Conservation (phyloP, 2,888 invertebrate species). For the Dryobotodes eremita region DNA sequence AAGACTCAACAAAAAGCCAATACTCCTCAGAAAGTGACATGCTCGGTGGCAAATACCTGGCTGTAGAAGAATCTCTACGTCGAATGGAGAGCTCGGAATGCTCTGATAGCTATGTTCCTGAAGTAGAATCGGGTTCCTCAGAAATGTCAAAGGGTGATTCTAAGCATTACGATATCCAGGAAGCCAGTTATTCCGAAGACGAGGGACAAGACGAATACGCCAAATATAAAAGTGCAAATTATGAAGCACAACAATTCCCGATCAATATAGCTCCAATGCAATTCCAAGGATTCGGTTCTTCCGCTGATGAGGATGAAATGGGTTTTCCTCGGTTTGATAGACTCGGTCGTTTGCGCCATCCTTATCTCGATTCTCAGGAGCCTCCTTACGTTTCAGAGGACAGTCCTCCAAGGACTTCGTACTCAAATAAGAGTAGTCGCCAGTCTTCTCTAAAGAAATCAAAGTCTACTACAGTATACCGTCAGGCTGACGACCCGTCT, state of each 20-base stretch:
- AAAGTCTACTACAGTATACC: conserved; percentile 81
- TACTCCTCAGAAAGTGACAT: conserved; percentile 89
- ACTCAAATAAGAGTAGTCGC: conserved; percentile 88
- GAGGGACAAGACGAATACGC: conserved; percentile 89
- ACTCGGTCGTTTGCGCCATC: conserved; percentile 89
- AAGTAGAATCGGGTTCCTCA: conserved; percentile 91
- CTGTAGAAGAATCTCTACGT: conserved; percentile 86
- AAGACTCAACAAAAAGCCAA: conserved; percentile 89
- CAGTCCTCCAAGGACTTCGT: conserved; percentile 85
- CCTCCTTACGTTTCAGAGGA: conserved; percentile 88
- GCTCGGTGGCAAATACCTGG: conserved; percentile 81
- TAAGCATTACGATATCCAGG: conserved; percentile 83
- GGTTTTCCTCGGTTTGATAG: conserved; percentile 92
- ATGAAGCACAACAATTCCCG: conserved; percentile 86
- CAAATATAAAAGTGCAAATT: conserved; percentile 82
- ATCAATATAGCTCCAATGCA: conserved; percentile 88
- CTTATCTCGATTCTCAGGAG: conserved; percentile 88
- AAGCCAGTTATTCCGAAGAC: conserved; percentile 90
- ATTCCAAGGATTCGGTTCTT: conserved; percentile 92
- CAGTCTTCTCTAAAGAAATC: conserved; percentile 87
- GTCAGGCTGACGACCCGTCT: conserved; percentile 82
- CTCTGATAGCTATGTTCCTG: conserved; percentile 93
- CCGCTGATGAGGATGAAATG: conserved; percentile 92
- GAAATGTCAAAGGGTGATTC: conserved; percentile 91
- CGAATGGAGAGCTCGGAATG: conserved; percentile 92